A percentile compares a stretch with the other conserved stretches of the same genome.
These are phyloP conservation scores for Cinclus cinclus DNA, from an alignment of 2,113 vertebrate genomes.

Conservation along the genomic window DNA sequence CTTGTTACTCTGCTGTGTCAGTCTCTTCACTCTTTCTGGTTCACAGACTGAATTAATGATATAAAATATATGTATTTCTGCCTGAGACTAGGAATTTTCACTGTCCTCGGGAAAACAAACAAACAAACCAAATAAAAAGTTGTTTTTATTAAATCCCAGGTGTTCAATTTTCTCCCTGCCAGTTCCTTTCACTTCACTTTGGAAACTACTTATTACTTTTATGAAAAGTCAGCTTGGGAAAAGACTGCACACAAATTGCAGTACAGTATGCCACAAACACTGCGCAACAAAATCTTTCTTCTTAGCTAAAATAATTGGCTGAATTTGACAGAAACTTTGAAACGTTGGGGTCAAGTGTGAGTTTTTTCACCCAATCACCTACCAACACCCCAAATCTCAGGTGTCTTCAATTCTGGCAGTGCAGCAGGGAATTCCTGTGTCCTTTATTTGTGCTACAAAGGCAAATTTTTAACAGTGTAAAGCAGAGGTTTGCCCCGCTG, in stretches of 20 bases:
- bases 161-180: neutral
- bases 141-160: neutral
- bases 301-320: neutral
- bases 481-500: neutral
- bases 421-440: neutral
- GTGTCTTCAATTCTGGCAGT: neutral
- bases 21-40: neutral
- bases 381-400: neutral
- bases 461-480: neutral
- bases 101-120: neutral
- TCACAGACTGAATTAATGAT: neutral
- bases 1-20: neutral
- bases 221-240: constrained; percentile 22
- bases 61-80: neutral
- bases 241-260: neutral
- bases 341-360: accelerated
- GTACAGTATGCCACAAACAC: neutral
- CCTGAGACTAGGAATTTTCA: neutral
- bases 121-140: neutral
- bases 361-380: neutral
- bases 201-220: neutral
- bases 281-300: neutral
- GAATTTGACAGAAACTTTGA: neutral
- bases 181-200: neutral
- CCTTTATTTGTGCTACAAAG: neutral